phyloP scores from a whole-genome alignment of 2,113 vertebrate species.

The Ceyx melanurus region DNA sequence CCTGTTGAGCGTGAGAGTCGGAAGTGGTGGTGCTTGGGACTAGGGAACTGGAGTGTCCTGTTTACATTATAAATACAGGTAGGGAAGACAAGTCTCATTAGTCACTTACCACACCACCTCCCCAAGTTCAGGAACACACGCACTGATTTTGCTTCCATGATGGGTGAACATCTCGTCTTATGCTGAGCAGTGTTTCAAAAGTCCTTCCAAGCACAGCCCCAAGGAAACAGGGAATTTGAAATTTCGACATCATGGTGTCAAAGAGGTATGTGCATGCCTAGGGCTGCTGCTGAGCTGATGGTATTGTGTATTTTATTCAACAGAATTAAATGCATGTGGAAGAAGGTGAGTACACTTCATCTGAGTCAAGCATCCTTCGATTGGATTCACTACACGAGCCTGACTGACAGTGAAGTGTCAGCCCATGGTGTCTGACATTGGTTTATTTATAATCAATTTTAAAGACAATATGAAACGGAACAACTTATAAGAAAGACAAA shows the following conservation, averaged over 20 bases:
- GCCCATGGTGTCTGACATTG: neutral
- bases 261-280: accelerated
- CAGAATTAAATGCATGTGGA: neutral
- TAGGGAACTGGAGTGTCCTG: slow-evolving; percentile 91
- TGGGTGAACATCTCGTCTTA: accelerated
- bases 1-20: slow-evolving; percentile 80
- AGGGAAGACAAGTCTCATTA: slow-evolving; percentile 70
- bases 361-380: neutral
- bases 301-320: neutral
- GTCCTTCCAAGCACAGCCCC: neutral
- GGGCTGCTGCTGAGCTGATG: accelerated
- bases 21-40: slow-evolving; percentile 87
- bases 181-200: neutral
- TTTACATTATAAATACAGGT: slow-evolving; percentile 85
- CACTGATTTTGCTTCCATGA: neutral
- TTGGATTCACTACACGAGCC: neutral
- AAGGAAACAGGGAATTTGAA: neutral
- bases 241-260: neutral
- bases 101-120: slow-evolving; percentile 21
- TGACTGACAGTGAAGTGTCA: neutral
- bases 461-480: neutral
- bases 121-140: neutral
- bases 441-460: neutral
- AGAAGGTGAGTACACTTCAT: neutral
- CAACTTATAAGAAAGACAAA: neutral